These are phyloP conservation scores for Mimumesa dahlbomi DNA, from an alignment of 2,888 invertebrate genomes.

Conservation along the genomic window DNA sequence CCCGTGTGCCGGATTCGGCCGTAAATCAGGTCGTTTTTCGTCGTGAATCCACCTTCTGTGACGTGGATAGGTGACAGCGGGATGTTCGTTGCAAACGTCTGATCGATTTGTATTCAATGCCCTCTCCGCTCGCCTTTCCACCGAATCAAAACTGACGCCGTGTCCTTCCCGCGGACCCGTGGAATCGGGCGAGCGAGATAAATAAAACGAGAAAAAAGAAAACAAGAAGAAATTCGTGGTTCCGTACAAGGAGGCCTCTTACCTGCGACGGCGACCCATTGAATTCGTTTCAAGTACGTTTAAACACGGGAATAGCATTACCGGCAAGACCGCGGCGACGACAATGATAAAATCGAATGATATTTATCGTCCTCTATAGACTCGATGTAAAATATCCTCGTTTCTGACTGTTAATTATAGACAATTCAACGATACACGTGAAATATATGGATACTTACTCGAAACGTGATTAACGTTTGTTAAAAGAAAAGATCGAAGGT, in stretches of 20 bases:
- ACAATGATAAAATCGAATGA: no score
- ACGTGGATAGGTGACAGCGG: constrained; percentile 29
- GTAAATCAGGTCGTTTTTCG: constrained; percentile 52
- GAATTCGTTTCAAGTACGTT: neutral
- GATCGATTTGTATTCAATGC: constrained; percentile 52
- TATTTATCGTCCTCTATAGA: no score
- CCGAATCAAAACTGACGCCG: constrained; percentile 30
- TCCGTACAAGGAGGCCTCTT: constrained; percentile 38
- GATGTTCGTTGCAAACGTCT: constrained; percentile 10
- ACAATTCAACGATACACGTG: no score
- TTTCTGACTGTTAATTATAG: no score
- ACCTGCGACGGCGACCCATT: neutral
- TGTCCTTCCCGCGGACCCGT: neutral
- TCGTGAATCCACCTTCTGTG: constrained; percentile 13
- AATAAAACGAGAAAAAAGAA: no score
- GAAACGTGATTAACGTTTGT: no score
- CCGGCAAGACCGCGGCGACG: no score
- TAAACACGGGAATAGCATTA: neutral
- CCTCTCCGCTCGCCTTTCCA: neutral
- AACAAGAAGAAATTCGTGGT: constrained; percentile 44
- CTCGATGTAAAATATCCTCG: no score
- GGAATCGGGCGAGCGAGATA: neutral
- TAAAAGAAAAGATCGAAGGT: no score
- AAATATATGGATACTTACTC: no score
- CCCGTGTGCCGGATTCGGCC: constrained; percentile 2